Conservation (phyloP, 1,140 invertebrate genomes). For the Lucilia cuprina region DNA sequence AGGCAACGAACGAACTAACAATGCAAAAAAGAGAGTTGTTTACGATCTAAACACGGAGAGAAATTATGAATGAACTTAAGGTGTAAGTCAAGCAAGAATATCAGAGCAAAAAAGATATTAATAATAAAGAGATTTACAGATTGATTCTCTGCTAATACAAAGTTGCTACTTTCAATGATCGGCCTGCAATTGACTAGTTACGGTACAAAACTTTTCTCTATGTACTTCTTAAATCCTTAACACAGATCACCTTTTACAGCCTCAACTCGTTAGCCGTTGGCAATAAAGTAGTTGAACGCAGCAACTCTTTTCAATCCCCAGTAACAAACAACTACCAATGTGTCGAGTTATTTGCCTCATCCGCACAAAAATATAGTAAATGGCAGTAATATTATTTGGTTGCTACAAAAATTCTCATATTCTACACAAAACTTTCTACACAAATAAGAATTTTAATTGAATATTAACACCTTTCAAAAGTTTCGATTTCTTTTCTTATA, state of each 20-base stretch:
- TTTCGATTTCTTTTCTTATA: background rate
- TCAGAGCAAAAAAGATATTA: no score
- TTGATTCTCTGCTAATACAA: background rate
- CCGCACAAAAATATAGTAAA: background rate
- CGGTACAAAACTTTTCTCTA: background rate
- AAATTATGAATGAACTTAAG: background rate
- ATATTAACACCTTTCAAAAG: slow-evolving; percentile 33
- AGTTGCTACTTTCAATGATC: no score
- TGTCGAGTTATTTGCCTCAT: background rate
- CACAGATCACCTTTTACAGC: background rate
- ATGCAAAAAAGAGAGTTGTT: background rate
- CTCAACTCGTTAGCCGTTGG: background rate
- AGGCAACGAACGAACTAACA: background rate
- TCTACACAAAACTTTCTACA: background rate
- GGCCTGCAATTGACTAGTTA: background rate
- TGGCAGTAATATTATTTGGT: slow-evolving; percentile 23
- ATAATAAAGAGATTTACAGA: no score
- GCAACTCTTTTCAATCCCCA: background rate
- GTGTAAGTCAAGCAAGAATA: no score
- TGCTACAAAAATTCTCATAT: background rate
- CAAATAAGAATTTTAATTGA: slow-evolving; percentile 24
- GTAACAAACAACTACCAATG: background rate
- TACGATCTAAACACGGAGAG: background rate
- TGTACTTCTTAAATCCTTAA: background rate
- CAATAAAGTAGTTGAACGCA: background rate